Evolutionary conservation across 1,140 invertebrate genomes (phyloP).

Genomic region (Drosophila ambigua): DNA sequence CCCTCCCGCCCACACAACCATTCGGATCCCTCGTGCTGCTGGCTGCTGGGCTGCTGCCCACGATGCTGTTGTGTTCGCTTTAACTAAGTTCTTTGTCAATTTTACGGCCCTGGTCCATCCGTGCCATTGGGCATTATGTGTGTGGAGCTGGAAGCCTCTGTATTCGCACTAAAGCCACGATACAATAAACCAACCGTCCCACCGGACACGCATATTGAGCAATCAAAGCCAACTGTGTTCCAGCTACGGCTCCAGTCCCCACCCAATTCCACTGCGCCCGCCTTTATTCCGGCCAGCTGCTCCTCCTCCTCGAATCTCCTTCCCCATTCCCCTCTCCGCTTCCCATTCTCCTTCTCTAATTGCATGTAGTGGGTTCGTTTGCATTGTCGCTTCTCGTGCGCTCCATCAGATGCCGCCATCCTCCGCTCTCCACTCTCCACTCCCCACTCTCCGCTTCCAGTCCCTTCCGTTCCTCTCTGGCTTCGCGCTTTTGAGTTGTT

Average conservation of each 20-base stretch:
- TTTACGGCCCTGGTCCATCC: constrained; percentile 43
- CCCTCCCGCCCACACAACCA: constrained; percentile 16
- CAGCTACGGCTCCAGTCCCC: constrained; percentile 7
- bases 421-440: neutral
- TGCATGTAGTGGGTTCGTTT: constrained; percentile 77
- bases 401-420: constrained; percentile 58
- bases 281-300: constrained; percentile 11
- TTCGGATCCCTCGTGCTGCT: neutral
- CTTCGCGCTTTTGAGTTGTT: constrained; percentile 74
- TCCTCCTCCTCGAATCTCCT: neutral
- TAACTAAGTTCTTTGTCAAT: constrained; percentile 75
- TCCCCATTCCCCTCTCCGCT: neutral
- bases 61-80: constrained; percentile 35
- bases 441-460: neutral
- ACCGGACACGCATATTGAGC: constrained; percentile 72
- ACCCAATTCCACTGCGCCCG: constrained; percentile 4
- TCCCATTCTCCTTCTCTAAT: constrained; percentile 54
- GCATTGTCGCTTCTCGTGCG: constrained; percentile 66
- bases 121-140: constrained; percentile 57
- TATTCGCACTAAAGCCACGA: constrained; percentile 73
- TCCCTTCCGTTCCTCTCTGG: constrained; percentile 19
- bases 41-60: constrained; percentile 6
- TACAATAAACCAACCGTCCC: constrained; percentile 68
- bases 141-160: constrained; percentile 27
- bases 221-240: constrained; percentile 78